Conservation (phyloP, 2,888 invertebrate species). For the Agrotis exclamationis region DNA sequence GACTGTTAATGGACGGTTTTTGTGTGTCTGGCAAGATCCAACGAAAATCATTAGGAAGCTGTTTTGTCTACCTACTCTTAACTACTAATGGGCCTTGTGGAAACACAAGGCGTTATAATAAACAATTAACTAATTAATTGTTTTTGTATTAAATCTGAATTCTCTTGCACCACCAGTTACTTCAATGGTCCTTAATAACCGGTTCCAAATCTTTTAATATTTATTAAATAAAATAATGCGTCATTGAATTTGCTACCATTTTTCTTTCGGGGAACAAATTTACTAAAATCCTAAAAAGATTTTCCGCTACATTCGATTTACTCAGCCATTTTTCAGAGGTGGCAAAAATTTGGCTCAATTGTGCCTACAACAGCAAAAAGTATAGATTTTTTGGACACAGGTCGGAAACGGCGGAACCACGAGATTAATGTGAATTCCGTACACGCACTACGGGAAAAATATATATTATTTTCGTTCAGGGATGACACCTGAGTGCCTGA, state of each 20-base stretch:
- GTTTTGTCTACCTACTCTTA: neutral
- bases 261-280: neutral
- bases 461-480: constrained; percentile 71
- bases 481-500: constrained; percentile 53
- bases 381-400: constrained; percentile 75
- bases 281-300: constrained; percentile 15
- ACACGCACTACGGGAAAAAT: constrained; percentile 72
- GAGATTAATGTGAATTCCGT: constrained; percentile 78
- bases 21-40: constrained; percentile 5
- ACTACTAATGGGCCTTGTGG: no score
- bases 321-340: constrained; percentile 36
- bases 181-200: neutral
- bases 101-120: no score
- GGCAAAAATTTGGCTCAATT: constrained; percentile 57
- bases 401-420: constrained; percentile 69
- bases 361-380: constrained; percentile 64
- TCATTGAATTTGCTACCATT: neutral
- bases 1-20: neutral
- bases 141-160: no score
- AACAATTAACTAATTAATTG: no score
- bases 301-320: constrained; percentile 32
- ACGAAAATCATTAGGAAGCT: no score
- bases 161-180: neutral
- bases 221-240: neutral
- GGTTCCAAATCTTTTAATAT: neutral